Evolutionary conservation across 2,797 vertebrate genomes (phyloP).

Genomic region (Melanotaenia maccullochi): DNA sequence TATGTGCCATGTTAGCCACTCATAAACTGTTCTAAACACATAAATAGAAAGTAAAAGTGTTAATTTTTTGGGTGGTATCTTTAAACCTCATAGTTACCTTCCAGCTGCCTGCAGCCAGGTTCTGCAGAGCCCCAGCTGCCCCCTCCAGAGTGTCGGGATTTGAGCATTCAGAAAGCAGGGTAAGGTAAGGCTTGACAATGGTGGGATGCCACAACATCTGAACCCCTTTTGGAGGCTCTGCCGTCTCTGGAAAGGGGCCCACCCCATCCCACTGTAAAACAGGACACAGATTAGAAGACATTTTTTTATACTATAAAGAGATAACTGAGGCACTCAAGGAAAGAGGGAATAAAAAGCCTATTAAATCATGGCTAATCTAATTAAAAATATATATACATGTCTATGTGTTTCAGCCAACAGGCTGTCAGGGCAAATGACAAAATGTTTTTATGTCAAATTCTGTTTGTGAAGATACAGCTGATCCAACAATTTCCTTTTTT

Average conservation of each 20-base stretch:
- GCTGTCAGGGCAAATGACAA: no score
- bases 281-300: constrained; percentile 13
- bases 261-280: constrained; percentile 94
- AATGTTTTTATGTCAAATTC: neutral
- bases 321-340: no score
- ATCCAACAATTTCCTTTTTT: neutral
- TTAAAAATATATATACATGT: no score
- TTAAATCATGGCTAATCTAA: no score
- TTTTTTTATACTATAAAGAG: no score
- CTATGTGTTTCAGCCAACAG: no score
- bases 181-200: constrained; percentile 99
- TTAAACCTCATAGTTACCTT: constrained; percentile 83
- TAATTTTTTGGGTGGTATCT: constrained; percentile 1
- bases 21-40: neutral
- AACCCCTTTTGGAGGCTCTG: constrained; percentile 96
- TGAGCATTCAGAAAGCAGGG: constrained; percentile 98
- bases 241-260: constrained; percentile 94
- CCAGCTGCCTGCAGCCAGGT: constrained; percentile 98
- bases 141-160: constrained; percentile 99
- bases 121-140: constrained; percentile 96
- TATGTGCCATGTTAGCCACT: neutral
- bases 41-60: neutral
- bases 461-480: neutral
- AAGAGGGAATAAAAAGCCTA: no score
- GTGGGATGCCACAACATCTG: constrained; percentile 99